These are phyloP conservation scores for Hestina assimilis DNA, from an alignment of 1,140 invertebrate species.

Conservation along the genomic window DNA sequence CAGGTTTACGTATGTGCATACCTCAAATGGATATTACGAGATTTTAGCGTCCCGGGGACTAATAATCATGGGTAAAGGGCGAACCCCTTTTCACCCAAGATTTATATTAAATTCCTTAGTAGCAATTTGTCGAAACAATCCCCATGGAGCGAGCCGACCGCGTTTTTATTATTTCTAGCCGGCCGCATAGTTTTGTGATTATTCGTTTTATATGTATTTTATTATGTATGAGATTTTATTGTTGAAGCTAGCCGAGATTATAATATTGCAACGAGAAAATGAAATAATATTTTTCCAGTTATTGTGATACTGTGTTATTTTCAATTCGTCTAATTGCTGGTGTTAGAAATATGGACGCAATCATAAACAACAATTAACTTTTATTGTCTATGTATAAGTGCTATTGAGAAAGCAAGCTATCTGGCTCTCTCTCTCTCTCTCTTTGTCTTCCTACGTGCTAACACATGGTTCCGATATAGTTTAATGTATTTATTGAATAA, in stretches of 20 bases:
- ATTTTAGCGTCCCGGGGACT: conserved; percentile 44
- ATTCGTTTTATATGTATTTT: background rate
- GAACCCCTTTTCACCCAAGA: conserved; percentile 66
- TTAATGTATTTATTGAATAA: too few species aligned
- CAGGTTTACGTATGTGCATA: background rate
- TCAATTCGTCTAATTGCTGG: too few species aligned
- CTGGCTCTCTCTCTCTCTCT: too few species aligned
- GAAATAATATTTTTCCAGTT: too few species aligned
- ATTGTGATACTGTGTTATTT: too few species aligned
- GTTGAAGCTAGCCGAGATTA: background rate
- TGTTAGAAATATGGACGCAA: too few species aligned
- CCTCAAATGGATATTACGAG: background rate
- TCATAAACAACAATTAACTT: too few species aligned
- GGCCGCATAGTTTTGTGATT: conserved; percentile 17
- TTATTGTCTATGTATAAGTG: too few species aligned
- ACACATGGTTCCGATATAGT: too few species aligned
- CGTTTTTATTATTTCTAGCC: conserved; percentile 49
- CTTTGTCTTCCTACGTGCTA: too few species aligned
- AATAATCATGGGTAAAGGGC: conserved; percentile 58
- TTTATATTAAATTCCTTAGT: conserved; percentile 74
- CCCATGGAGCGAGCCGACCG: conserved; percentile 43
- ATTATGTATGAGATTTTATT: background rate
- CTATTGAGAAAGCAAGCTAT: too few species aligned
- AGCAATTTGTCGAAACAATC: conserved; percentile 70
- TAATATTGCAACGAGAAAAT: too few species aligned